Evolutionary conservation across 2,113 vertebrate genomes (phyloP).

Genomic region (Bambusicola thoracicus): DNA sequence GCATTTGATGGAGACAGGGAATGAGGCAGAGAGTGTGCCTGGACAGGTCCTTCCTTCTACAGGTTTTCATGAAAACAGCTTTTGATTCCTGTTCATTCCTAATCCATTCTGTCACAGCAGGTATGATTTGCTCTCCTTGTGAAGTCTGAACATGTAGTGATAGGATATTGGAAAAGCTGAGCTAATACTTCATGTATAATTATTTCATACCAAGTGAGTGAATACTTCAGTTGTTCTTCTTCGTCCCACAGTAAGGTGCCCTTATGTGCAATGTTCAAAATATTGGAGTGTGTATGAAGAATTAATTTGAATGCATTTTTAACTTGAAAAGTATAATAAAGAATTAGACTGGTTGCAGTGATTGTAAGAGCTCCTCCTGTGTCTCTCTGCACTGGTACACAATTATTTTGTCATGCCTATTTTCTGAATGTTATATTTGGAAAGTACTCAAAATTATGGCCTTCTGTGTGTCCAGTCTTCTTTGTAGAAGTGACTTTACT

Average conservation of each 20-base stretch:
- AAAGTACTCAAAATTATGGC: not conserved
- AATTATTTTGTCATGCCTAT: not conserved
- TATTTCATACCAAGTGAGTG: not conserved
- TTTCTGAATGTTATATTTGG: not conserved
- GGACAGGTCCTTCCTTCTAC: not conserved
- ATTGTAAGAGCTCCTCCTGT: not conserved
- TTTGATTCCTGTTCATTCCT: not conserved
- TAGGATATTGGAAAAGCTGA: not conserved
- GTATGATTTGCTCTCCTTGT: not conserved
- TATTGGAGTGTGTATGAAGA: not conserved
- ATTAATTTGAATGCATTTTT: not conserved
- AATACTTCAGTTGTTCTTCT: not conserved
- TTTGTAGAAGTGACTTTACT: not conserved
- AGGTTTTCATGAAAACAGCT: not conserved
- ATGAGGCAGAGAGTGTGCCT: not conserved
- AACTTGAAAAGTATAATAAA: not conserved
- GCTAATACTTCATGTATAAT: not conserved
- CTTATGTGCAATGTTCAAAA: not conserved
- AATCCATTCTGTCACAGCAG: not conserved
- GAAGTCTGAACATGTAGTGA: not conserved
- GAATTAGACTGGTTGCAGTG: not conserved
- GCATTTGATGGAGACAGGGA: accelerated
- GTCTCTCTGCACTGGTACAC: not conserved
- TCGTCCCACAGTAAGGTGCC: not conserved
- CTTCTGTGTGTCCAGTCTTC: not conserved